Evolutionary conservation across 2,113 vertebrate genomes (phyloP).

Genomic region (Dunckerocampus dactyliophorus): DNA sequence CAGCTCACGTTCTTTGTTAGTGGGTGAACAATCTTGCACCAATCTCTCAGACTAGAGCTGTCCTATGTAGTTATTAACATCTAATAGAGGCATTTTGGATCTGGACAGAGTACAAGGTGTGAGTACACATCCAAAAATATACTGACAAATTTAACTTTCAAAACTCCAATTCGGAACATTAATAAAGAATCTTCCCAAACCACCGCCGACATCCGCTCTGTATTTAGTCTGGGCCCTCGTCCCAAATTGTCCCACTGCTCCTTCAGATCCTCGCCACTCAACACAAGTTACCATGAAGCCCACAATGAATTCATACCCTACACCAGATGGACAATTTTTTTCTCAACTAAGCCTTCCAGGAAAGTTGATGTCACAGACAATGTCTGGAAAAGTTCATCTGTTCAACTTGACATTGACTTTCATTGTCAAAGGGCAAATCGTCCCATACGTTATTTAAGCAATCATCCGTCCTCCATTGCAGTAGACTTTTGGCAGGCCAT

Average conservation of each 20-base stretch:
- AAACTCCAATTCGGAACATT: conserved; percentile 11
- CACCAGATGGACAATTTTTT: conserved; percentile 9
- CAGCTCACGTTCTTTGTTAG: too few species aligned
- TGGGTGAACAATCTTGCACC: too few species aligned
- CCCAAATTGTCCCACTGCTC: conserved; percentile 21
- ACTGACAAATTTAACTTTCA: not conserved
- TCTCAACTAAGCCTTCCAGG: not conserved
- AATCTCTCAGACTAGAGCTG: too few species aligned
- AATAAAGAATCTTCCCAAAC: conserved; percentile 26
- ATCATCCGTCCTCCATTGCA: conserved; percentile 44
- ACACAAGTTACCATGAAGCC: conserved; percentile 13
- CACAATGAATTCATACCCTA: too few species aligned
- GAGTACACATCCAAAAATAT: too few species aligned
- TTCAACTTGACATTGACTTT: not conserved
- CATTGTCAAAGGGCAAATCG: conserved; percentile 48
- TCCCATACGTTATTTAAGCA: conserved; percentile 62
- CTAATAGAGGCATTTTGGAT: too few species aligned
- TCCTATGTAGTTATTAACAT: too few species aligned
- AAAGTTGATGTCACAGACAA: not conserved
- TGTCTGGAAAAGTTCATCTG: not conserved
- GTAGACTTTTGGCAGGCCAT: conserved; percentile 54
- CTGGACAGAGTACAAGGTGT: too few species aligned
- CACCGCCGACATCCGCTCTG: conserved; percentile 20
- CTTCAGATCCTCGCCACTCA: conserved; percentile 13
- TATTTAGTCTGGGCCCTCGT: conserved; percentile 15